Base-by-base conservation (phyloP, 2,888 invertebrate genomes). In the Dryobota labecula region DNA sequence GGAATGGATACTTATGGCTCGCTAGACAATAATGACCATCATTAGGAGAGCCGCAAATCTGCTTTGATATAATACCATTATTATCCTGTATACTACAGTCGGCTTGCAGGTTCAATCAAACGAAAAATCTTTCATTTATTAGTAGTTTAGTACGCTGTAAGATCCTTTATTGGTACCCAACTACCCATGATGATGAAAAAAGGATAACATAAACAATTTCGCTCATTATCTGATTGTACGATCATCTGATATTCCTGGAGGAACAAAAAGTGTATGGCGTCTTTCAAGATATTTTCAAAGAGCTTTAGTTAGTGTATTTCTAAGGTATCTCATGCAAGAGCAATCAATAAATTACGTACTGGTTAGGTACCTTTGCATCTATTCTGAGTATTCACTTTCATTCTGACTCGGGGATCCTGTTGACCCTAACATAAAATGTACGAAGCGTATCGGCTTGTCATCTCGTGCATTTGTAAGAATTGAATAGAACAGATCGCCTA, bases 51-150 rank as follows among this genome's bases (percentile, higher is more conserved):
- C 68, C 62, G 62, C 67, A 71, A 73, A 65, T 77, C 76, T 72
- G 76, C 76, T 69, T 65, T 76, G 85, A 72, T 73, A 63, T 85
- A 74, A 70, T 70, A 56, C 68, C 62, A 73, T 77, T 67, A 85
- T 80, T 85, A 83, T 76, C 67, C 49, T 58, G 60, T 49, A 43
- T 36, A 51, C 57, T 53, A 60, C 38, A 73, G 61, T 58, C 68
- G 47, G 82, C 69, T 58, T 60, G 53, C 73, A 45, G 20, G 49
- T 53, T 54, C 56, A 54, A 68, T 79, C 63, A 62, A 70, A 71
- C 8, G 33, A 69, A 54, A 64, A 36, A n/a, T n/a, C 66, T 65
- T 80, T 49, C 36, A 57, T 62, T 53, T 65, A 56, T 51, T 72
- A 54, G 20, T 54, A 15, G 24, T 20, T 72, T 24, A 61, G 15